Percentiles rank a stretch among this genome's conserved stretches.
Evolutionary conservation across 1,140 invertebrate species (phyloP).

Genomic region (Brachionus koreanus): DNA sequence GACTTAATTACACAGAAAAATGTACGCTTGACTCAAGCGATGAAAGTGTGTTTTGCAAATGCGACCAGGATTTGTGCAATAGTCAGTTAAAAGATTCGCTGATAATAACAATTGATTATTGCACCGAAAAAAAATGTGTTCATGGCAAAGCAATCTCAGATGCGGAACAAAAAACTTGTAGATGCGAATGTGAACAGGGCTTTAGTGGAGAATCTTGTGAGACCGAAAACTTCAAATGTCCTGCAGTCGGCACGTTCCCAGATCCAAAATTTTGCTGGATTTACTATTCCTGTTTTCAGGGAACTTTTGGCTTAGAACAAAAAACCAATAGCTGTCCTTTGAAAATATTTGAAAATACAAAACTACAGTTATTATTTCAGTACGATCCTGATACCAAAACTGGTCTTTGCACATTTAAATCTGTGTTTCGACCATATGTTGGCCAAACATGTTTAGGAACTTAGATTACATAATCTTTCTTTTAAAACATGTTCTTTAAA

Average conservation of each 20-base stretch:
- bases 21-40: background rate
- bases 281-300: background rate
- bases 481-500: no score
- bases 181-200: background rate
- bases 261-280: conserved; percentile 15
- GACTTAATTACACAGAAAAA: background rate
- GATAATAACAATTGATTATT: background rate
- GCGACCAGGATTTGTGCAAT: conserved; percentile 79
- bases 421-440: background rate
- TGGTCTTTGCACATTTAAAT: background rate
- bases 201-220: background rate
- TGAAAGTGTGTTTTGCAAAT: conserved; percentile 3
- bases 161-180: background rate
- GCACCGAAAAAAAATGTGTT: background rate
- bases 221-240: background rate
- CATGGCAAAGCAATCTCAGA: background rate
- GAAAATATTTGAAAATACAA: background rate
- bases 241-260: background rate
- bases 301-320: background rate
- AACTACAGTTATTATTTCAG: conserved; percentile 5
- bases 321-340: background rate
- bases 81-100: conserved; percentile 83
- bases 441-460: background rate
- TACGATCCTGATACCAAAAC: background rate
- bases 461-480: background rate